phyloP scores from a whole-genome alignment of 2,888 invertebrate species.

The Eulithis testata region DNA sequence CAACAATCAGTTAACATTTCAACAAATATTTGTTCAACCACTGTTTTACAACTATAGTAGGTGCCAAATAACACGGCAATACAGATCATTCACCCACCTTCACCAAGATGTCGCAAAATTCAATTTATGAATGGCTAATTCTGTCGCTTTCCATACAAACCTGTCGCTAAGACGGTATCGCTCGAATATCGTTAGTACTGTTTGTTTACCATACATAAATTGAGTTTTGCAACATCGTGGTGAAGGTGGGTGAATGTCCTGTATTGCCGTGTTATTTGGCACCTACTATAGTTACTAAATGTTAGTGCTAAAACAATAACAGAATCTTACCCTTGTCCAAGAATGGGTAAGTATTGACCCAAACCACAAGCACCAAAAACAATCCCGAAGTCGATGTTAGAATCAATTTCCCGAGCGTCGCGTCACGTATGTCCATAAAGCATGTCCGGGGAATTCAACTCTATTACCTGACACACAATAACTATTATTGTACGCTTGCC shows the following conservation, averaged over 20 bases:
- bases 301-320: background rate
- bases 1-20: slow-evolving; percentile 20
- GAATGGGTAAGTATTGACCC: slow-evolving; percentile 89
- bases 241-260: too few relatives aligned
- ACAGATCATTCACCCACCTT: too few relatives aligned
- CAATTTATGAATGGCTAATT: too few relatives aligned
- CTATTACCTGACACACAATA: slow-evolving; percentile 5
- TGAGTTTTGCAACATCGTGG: too few relatives aligned
- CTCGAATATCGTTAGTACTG: too few relatives aligned
- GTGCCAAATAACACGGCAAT: too few relatives aligned
- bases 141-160: too few relatives aligned
- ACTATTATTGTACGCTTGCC: background rate
- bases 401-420: slow-evolving; percentile 84
- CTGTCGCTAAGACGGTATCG: too few relatives aligned
- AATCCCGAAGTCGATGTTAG: slow-evolving; percentile 79
- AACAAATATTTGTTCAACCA: too few relatives aligned
- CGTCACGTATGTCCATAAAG: slow-evolving; percentile 84
- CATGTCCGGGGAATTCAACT: slow-evolving; percentile 29
- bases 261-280: too few relatives aligned
- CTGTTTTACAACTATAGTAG: background rate
- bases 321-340: slow-evolving; percentile 81
- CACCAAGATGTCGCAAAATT: too few relatives aligned
- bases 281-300: background rate
- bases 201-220: too few relatives aligned
- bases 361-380: slow-evolving; percentile 85